Evolutionary conservation across 2,888 invertebrate genomes (phyloP).

Genomic region (Caenorhabditis macrosperma): DNA sequence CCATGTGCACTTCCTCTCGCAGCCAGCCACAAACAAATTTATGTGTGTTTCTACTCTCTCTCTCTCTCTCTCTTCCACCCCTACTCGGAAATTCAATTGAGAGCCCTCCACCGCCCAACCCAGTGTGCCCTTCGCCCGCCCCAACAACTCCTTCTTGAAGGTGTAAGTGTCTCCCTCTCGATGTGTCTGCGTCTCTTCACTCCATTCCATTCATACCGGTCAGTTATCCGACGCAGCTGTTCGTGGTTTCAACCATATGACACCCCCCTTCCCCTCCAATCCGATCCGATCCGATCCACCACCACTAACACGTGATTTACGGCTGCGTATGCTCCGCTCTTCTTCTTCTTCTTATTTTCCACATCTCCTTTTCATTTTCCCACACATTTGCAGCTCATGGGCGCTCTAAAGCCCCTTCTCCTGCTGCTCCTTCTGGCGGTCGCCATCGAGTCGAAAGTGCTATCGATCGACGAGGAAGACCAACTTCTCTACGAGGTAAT

Average conservation of each 20-base stretch:
- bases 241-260: slow-evolving; percentile 6
- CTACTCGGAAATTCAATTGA: slow-evolving; percentile 42
- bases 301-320: neutral
- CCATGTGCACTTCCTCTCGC: neutral
- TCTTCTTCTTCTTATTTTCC: neutral
- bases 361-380: neutral
- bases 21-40: slow-evolving; percentile 10
- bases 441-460: slow-evolving; percentile 39
- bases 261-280: neutral
- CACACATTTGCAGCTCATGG: slow-evolving; percentile 5
- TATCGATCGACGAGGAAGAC: slow-evolving; percentile 54
- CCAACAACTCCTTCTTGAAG: neutral
- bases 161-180: neutral
- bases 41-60: neutral
- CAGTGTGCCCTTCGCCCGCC: neutral
- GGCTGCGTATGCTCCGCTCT: neutral
- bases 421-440: neutral
- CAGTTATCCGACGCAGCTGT: slow-evolving; percentile 1
- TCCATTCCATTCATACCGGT: neutral
- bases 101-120: neutral
- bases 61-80: neutral
- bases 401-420: slow-evolving; percentile 8
- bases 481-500: slow-evolving; percentile 54
- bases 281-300: too few species aligned
- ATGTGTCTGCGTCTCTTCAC: neutral